Percentiles rank a stretch among this genome's conserved stretches.
phyloP scores from a whole-genome alignment of 2,888 invertebrate species.

The Camptogramma bilineatum region DNA sequence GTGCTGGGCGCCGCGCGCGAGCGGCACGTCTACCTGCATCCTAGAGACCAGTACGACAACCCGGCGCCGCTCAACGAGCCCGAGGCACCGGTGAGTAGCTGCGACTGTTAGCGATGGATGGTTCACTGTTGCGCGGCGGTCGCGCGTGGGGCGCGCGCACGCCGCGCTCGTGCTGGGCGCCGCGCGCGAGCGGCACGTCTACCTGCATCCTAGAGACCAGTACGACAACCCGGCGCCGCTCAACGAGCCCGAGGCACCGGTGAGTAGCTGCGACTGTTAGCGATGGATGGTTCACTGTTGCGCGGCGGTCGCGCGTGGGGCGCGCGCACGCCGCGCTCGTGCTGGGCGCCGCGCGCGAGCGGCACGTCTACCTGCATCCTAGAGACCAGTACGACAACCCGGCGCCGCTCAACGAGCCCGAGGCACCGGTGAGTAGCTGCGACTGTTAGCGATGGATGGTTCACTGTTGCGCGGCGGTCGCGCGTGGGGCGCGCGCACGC shows the following conservation, averaged over 20 bases:
- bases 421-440: constrained; percentile 34
- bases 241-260: constrained; percentile 41
- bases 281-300: constrained; percentile 95
- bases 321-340: constrained; percentile 90
- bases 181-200: constrained; percentile 90
- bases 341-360: constrained; percentile 88
- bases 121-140: constrained; percentile 95
- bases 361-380: constrained; percentile 94
- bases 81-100: constrained; percentile 36
- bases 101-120: constrained; percentile 91
- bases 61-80: constrained; percentile 61
- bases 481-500: constrained; percentile 88
- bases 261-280: constrained; percentile 53
- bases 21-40: constrained; percentile 93
- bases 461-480: constrained; percentile 95
- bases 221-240: constrained; percentile 89
- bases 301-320: constrained; percentile 91
- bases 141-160: constrained; percentile 89
- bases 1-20: constrained; percentile 89
- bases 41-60: constrained; percentile 96
- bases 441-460: constrained; percentile 93
- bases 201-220: constrained; percentile 96
- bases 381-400: constrained; percentile 95
- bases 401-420: constrained; percentile 56
- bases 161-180: constrained; percentile 91